phyloP scores from a whole-genome alignment of 2,113 vertebrate species.

The Archilochus colubris region DNA sequence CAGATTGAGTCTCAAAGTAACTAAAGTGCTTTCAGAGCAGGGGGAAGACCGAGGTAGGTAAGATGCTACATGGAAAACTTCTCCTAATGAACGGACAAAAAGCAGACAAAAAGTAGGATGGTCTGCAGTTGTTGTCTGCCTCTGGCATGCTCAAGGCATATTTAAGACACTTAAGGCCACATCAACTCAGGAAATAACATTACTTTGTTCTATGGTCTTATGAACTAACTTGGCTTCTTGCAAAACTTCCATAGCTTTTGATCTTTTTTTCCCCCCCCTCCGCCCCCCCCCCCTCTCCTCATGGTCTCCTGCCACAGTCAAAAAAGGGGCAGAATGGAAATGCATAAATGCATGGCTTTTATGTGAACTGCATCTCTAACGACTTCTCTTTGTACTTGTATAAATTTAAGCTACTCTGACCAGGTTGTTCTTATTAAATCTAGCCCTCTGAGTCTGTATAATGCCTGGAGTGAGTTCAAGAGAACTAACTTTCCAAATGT shows the following conservation, averaged over 20 bases:
- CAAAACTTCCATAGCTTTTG: constrained; percentile 66
- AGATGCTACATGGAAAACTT: background rate
- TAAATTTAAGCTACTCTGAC: constrained; percentile 52
- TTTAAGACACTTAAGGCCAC: constrained; percentile 64
- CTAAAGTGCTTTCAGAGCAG: background rate
- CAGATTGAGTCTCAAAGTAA: background rate
- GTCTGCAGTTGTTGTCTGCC: constrained; percentile 39
- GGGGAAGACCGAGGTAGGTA: background rate
- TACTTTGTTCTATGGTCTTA: constrained; percentile 60
- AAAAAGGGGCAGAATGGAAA: constrained; percentile 28
- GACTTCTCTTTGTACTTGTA: constrained; percentile 41
- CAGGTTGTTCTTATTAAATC: constrained; percentile 64
- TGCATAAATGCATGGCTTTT: constrained; percentile 59
- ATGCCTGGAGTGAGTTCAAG: constrained; percentile 60
- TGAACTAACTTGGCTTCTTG: constrained; percentile 62
- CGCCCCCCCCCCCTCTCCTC: constrained; percentile 16
- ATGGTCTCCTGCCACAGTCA: constrained; percentile 48
- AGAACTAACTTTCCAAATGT: constrained; percentile 38
- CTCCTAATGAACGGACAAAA: constrained; percentile 20
- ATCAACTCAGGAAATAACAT: constrained; percentile 58
- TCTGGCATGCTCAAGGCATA: constrained; percentile 20
- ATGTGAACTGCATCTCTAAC: constrained; percentile 49
- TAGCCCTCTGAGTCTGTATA: constrained; percentile 11
- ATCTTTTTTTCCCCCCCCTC: constrained; percentile 35
- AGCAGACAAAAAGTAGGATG: constrained; percentile 1